Evolutionary conservation across 2,888 invertebrate species (phyloP).

Genomic region (Anthophora plumipes): DNA sequence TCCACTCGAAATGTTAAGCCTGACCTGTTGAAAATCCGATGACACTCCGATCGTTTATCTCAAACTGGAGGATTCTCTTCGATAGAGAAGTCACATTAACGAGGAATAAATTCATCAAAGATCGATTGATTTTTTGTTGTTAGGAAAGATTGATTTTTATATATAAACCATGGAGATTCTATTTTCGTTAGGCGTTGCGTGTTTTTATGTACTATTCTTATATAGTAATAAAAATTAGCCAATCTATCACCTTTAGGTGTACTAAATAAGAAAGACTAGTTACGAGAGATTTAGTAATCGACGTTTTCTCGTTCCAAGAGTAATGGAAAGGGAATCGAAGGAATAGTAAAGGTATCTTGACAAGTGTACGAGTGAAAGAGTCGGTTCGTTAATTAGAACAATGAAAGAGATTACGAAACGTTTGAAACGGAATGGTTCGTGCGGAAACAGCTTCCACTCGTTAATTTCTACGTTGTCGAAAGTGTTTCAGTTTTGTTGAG

Average conservation of each 20-base stretch:
- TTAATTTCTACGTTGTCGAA: neutral
- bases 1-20: constrained; percentile 54
- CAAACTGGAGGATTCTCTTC: neutral
- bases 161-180: no score
- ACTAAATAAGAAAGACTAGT: no score
- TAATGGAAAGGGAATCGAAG: neutral
- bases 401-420: neutral
- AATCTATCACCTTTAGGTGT: no score
- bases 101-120: constrained; percentile 4
- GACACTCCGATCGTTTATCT: constrained; percentile 23
- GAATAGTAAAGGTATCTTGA: neutral
- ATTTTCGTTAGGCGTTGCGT: no score
- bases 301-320: neutral
- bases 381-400: neutral
- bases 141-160: no score
- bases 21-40: constrained; percentile 60
- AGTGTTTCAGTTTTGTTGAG: no score
- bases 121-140: neutral
- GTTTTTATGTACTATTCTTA: no score
- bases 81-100: neutral
- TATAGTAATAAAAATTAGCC: no score
- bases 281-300: neutral
- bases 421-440: neutral
- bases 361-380: no score
- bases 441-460: neutral